phyloP scores from a whole-genome alignment of 2,113 vertebrate species.

The Atrichornis clamosus region DNA sequence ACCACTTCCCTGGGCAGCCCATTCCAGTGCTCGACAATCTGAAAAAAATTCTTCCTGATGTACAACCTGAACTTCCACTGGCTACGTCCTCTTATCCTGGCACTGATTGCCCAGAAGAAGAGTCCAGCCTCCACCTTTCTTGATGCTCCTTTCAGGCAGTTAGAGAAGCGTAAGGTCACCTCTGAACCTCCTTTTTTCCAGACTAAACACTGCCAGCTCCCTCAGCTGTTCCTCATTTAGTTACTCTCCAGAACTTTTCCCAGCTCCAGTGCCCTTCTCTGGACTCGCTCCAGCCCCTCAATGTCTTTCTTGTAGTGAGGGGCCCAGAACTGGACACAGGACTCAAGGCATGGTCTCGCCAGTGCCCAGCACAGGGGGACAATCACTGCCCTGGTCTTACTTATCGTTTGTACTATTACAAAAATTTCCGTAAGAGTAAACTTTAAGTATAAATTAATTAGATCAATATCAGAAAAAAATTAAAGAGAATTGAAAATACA shows the following conservation, averaged over 20 bases:
- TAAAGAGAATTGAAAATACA: neutral
- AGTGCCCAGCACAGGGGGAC: rapidly evolving
- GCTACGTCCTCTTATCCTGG: neutral
- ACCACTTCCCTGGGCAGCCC: neutral
- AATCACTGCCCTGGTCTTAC: neutral
- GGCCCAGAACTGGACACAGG: neutral
- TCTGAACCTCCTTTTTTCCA: neutral
- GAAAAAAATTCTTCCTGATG: neutral
- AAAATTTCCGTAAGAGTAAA: neutral
- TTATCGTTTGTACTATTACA: neutral
- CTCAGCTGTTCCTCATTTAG: neutral
- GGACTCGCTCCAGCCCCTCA: rapidly evolving
- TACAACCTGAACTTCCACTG: neutral
- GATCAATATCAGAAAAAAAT: neutral
- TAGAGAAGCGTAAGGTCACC: neutral
- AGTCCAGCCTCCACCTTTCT: rapidly evolving
- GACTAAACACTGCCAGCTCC: neutral
- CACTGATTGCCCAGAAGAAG: neutral
- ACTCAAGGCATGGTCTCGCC: neutral
- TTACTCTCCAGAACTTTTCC: neutral
- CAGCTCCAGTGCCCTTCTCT: neutral
- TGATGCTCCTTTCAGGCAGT: neutral
- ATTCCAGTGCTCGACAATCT: neutral
- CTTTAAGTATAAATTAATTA: neutral
- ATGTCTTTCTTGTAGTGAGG: neutral